Base-by-base conservation (phyloP, 37 sponge, comb jelly and placozoan species). In the Dysidea cf. avara region DNA sequence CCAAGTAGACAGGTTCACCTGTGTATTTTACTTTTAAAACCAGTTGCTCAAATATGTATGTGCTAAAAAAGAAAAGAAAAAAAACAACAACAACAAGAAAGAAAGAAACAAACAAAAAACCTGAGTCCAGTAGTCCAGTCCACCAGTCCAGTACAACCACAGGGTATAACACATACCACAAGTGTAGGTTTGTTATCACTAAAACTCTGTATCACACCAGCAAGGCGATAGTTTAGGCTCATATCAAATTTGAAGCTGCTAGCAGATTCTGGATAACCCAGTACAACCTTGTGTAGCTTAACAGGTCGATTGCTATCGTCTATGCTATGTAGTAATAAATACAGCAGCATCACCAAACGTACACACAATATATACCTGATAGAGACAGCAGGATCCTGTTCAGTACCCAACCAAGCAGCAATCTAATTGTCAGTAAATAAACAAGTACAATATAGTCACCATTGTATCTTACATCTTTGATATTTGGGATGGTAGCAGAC, bases 401-500 rank as follows among this genome's bases (percentile, higher is more conserved):
- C 84, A 64, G 75, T 77, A 2, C 91, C 91, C 21, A 95, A 79
- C 96, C 96, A 95, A 51, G 76, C 78, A 62, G 94, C 87, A 55
- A 94, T 46, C 86, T 90, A 53, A 13, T 52, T n/a, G 26, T 21
- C n/a, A 53, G 31, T 37, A 28, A 31, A 59, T 25, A 40, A 20
- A 62, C 6, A 63, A 9, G 34, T 43, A 43, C 9, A 9, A 43
- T 43, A 43, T 43, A 43, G n/a, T 18, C 65, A 47, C 55, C 18
- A 47, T 39, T 20, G 26, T 29, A 24, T 58, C 77, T 69, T 40
- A 93, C 91, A 85, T 99, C 99, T 28, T 78, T 43, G 38, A 87
- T 82, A 76, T 99, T 99, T 39, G 99, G 99, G 22, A 92, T 83
- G 39, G 99, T 99, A 35, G 99, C 99, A 58, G 99, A 99, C n/a